A percentile compares a stretch with the other conserved stretches of the same genome.
Conservation (phyloP, 2,113 vertebrate genomes). For the Vireo altiloquus region DNA sequence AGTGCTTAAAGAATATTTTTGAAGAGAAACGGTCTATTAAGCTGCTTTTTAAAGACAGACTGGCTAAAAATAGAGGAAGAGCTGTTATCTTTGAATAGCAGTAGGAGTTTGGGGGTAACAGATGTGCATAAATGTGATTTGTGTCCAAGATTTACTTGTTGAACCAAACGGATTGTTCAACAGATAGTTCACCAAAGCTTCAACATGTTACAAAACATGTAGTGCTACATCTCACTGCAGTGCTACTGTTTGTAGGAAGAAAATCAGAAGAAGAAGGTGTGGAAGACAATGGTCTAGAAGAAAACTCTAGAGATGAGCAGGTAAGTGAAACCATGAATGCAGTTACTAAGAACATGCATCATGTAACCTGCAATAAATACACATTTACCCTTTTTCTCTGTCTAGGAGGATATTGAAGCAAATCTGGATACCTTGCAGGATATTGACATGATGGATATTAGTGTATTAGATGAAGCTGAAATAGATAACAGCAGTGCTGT, state of each 20-base stretch:
- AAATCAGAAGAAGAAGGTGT: conserved; percentile 82
- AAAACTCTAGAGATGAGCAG: conserved; percentile 87
- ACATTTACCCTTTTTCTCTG: neutral
- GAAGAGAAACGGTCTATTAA: neutral
- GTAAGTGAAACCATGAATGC: conserved; percentile 51
- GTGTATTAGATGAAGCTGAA: conserved; percentile 88
- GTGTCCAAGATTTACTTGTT: neutral
- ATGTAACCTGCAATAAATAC: neutral
- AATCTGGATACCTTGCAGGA: conserved; percentile 88
- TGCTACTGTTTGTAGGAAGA: conserved; percentile 70
- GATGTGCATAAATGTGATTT: neutral
- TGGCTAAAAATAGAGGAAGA: neutral
- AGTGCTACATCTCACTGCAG: neutral
- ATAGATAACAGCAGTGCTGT: conserved; percentile 82
- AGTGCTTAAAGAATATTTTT: neutral
- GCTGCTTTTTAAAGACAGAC: neutral
- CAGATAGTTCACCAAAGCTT: neutral
- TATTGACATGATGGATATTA: conserved; percentile 94
- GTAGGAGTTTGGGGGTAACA: neutral
- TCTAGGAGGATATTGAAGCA: conserved; percentile 82
- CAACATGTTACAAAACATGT: neutral
- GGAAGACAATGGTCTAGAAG: conserved; percentile 86
- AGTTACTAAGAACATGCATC: neutral
- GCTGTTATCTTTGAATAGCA: neutral
- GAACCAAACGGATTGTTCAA: neutral